Base-by-base conservation (phyloP, 1,140 invertebrate species). In the Rhopalosiphum maidis region DNA sequence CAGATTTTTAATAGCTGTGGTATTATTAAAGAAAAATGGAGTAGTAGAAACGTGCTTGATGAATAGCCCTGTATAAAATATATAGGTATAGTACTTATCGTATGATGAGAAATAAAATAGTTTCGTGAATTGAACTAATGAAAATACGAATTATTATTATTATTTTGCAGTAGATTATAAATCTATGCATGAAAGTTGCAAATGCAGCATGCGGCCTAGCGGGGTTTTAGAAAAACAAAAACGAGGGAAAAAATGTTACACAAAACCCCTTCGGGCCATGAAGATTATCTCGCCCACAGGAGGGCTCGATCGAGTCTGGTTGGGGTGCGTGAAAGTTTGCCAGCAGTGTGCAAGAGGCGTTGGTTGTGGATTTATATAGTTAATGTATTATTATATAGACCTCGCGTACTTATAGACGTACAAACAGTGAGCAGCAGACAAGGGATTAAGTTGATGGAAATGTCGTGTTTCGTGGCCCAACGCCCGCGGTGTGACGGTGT, bases 401-500 rank as follows among this genome's bases (percentile, higher is more conserved):
- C 46, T n/a, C 48, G 22, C 9, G n/a, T 89, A n/a, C 48, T 54
- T 54, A 54, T 35, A 89, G 5, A 37, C 87, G 22, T 18, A 21
- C 86, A 48, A 35, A 46, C 85, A 85, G 41, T 6, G 85, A 86
- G 43, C 30, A 86, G n/a, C 35, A 54, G 87, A 89, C 87, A 54
- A 54, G 46, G 46, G 46, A 54, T 89, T 54, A 89, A 89, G 87
- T 89, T 54, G 87, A 89, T 89, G 87, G 87, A 89, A 89, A 89
- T 89, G 87, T 89, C 35, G 35, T 89, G 87, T 89, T 54, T 22
- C 7, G 1, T 2, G 87, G 46, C n/a, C 7, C 48, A 46, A 89
- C 48, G 7, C 87, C 21, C 8, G 7, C 22, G 35, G 87, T 35
- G 46, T 37, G 60, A 18, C n/a, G 15, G 41, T 3, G 37, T 37